Evolutionary conservation across 2,113 vertebrate genomes (phyloP), one percentile per base, ranked within the genome.

Genomic region (Semnornis frantzii): DNA sequence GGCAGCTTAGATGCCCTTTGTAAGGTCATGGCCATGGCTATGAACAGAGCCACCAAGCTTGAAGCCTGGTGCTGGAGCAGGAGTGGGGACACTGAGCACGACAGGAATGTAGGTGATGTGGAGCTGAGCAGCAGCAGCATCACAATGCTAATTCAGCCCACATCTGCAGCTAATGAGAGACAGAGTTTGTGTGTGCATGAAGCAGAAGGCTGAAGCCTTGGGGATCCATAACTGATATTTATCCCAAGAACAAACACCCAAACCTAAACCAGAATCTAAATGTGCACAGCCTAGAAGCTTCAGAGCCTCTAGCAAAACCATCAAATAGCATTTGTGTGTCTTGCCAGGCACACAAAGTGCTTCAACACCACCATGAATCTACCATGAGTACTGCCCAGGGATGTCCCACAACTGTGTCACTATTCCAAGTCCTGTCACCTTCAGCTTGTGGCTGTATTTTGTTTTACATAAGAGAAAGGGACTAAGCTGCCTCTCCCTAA

Each of bases 391-490:
- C 37, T 64, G 19, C 3, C 34, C 39, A n/a, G 48, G 15, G 7
- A 6, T 20, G 16, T n/a, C 58, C 28, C 10, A 59, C 14, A 37
- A 24, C 27, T 15, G 0, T 55, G 77, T 55, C 6, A 17, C 5
- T 1, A 0, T n/a, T 60, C 64, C 65, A 55, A 58, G 58, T 9
- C 9, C 18, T 2, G 3, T 11, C 4, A 1, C 16, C 15, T 57
- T 62, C 80, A 52, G 17, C 58, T 69, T 52, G 17, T 9, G 30
- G 5, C 3, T 69, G 23, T 17, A 19, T 20, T n/a, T 20, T n/a
- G 19, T 46, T 15, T 30, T 8, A 5, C 3, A 6, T 34, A 63
- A 44, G 12, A 68, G 46, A 71, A 50, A 7, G 8, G 30, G 33
- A 16, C 6, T 55, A 9, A 69, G 64, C 6, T 65, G 18, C 12